Percentiles rank a stretch among this genome's conserved stretches.
Evolutionary conservation across 2,797 vertebrate genomes (phyloP).

Genomic region (Oceanodroma leucorhoa): DNA sequence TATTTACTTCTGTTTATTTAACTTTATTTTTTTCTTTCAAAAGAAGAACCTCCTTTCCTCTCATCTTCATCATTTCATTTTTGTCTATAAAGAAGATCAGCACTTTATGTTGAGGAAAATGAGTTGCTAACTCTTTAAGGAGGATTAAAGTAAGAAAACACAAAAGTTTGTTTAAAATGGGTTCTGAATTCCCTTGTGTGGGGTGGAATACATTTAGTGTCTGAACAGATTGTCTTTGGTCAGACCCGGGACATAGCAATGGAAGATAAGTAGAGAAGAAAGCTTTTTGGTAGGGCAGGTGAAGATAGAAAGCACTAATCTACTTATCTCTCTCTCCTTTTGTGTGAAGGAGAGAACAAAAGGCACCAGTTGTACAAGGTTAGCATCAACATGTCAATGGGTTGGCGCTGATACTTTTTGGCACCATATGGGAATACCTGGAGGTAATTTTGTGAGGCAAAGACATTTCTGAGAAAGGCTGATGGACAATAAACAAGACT

Average conservation of each 20-base stretch:
- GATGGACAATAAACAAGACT: neutral
- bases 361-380: neutral
- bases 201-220: neutral
- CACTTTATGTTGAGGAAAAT: neutral
- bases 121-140: neutral
- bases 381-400: neutral
- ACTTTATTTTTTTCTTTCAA: neutral
- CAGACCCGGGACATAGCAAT: neutral
- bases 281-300: neutral
- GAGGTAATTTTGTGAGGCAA: neutral
- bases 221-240: neutral
- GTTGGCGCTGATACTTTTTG: neutral
- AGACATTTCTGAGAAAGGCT: neutral
- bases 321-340: neutral
- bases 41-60: neutral
- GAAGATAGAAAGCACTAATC: neutral
- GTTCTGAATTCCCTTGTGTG: neutral
- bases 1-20: neutral
- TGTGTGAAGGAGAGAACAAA: neutral
- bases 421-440: neutral
- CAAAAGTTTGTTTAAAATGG: neutral
- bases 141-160: neutral
- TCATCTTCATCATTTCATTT: neutral
- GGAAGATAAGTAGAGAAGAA: neutral
- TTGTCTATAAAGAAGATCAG: neutral